Percentiles rank a stretch among this genome's conserved stretches.
These are phyloP conservation scores for Xiphydria camelus DNA, from an alignment of 2,888 invertebrate genomes.

Conservation along the genomic window DNA sequence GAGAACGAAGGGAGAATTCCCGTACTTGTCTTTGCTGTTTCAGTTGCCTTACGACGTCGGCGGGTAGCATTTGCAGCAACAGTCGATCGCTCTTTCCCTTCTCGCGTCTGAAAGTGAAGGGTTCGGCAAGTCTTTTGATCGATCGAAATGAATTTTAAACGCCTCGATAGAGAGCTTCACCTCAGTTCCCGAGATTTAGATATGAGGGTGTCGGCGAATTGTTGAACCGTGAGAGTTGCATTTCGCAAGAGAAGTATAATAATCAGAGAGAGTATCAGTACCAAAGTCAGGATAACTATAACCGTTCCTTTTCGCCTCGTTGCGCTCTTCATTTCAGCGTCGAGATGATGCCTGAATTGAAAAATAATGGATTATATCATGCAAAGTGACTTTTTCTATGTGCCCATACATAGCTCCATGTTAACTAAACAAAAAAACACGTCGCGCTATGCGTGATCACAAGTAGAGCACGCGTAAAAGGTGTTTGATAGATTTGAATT, in stretches of 20 bases:
- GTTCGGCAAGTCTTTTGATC: not conserved
- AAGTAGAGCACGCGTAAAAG: no score
- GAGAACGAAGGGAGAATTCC: constrained; percentile 4
- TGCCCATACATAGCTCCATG: no score
- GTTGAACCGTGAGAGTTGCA: constrained; percentile 64
- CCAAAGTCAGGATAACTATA: constrained; percentile 58
- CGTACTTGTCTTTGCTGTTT: constrained; percentile 60
- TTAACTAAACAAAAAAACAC: no score
- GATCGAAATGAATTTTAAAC: not conserved
- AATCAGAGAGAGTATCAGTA: constrained; percentile 61
- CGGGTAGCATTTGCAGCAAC: constrained; percentile 64
- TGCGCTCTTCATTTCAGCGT: constrained; percentile 59
- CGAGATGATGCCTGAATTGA: constrained; percentile 60
- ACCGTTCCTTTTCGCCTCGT: constrained; percentile 59
- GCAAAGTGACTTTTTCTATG: no score
- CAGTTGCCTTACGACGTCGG: constrained; percentile 62
- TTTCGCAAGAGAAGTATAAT: constrained; percentile 62
- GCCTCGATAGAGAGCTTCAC: no score
- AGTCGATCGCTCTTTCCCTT: constrained; percentile 65
- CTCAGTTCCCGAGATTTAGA: constrained; percentile 60
- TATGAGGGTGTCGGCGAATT: constrained; percentile 61
- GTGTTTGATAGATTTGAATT: no score
- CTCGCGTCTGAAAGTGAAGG: constrained; percentile 46
- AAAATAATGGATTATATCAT: no score
- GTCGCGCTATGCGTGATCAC: no score